Conservation (phyloP, 2,113 vertebrate species). For the Grus americana region DNA sequence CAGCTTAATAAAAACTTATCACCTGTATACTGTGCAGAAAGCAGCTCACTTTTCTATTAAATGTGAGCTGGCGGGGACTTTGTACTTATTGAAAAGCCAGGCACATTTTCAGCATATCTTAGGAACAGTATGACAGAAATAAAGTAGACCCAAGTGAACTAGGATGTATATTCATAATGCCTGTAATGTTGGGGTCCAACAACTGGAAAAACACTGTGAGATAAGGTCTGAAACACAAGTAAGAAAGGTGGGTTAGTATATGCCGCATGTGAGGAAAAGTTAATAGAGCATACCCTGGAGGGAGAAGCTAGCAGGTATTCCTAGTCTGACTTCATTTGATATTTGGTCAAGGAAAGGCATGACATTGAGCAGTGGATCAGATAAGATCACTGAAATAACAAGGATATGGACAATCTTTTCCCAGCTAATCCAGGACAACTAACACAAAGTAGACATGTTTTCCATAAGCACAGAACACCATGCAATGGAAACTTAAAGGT, state of each 20-base stretch:
- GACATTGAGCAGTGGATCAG: neutral
- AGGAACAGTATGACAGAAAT: neutral
- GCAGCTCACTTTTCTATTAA: neutral
- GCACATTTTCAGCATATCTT: neutral
- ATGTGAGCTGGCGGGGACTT: neutral
- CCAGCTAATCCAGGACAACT: neutral
- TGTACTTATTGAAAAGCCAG: neutral
- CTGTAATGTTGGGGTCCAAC: neutral
- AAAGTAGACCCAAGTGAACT: neutral
- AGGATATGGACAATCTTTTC: neutral
- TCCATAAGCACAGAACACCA: neutral
- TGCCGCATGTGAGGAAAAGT: neutral
- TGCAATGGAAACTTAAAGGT: neutral
- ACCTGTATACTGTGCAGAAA: neutral
- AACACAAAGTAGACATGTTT: neutral
- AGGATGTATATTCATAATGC: neutral
- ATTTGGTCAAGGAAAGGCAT: neutral
- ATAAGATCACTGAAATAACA: neutral
- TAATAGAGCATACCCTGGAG: rapidly evolving
- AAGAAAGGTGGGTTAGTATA: neutral
- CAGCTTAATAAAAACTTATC: constrained; percentile 7
- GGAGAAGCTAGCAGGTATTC: neutral
- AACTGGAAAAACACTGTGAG: neutral
- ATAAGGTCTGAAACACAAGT: neutral
- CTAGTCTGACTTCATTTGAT: neutral